A percentile compares a stretch with the other conserved stretches of the same genome.
Evolutionary conservation across 92 coral and sea anemone genomes (phyloP).

Genomic region (Bergia puertoricense): DNA sequence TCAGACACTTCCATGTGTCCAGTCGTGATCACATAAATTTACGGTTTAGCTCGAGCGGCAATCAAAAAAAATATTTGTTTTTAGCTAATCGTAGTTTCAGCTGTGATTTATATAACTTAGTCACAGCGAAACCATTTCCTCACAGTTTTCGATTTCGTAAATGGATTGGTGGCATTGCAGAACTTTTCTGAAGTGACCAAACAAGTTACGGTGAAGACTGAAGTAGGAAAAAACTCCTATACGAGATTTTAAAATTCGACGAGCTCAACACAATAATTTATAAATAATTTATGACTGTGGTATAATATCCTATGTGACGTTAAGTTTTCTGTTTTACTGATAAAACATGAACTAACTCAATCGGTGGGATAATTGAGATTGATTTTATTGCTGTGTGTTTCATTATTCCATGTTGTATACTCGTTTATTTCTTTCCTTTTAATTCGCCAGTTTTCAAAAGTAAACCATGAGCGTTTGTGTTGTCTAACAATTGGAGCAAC

Average conservation of each 20-base stretch:
- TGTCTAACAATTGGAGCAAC: not conserved
- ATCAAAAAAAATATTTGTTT: not conserved
- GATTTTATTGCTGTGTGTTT: not conserved
- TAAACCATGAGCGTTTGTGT: not conserved
- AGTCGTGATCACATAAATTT: not conserved
- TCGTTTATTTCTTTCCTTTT: not conserved
- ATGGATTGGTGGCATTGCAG: not conserved
- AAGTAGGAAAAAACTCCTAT: not conserved
- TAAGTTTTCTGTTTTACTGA: not conserved
- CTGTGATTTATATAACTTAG: not conserved
- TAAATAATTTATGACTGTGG: conserved; percentile 33
- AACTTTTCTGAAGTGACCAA: not conserved
- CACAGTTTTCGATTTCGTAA: not conserved
- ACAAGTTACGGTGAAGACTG: not conserved
- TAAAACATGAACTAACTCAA: not conserved
- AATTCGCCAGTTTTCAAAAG: not conserved
- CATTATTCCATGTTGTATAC: not conserved
- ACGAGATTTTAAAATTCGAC: not conserved
- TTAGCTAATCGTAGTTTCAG: not conserved
- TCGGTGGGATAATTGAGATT: not conserved
- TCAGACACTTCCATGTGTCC: conserved; percentile 1
- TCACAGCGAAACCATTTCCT: not conserved
- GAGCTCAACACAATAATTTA: not conserved
- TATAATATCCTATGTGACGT: not conserved
- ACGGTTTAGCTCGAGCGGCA: not conserved